Evolutionary conservation across 2,113 vertebrate genomes (phyloP).

Genomic region (Rhinolophus sinicus): DNA sequence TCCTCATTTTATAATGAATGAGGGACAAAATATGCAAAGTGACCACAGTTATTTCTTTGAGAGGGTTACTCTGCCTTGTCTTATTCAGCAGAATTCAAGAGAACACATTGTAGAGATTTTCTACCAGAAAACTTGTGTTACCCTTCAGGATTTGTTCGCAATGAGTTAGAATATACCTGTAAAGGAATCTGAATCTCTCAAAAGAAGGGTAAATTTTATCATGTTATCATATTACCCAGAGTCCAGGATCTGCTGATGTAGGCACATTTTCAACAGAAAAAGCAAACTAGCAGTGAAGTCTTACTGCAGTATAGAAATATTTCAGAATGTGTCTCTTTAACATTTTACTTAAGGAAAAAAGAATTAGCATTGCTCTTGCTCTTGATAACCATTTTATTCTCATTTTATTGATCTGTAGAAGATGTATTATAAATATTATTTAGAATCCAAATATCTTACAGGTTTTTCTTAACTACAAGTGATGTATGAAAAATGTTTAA

Average conservation of each 20-base stretch:
- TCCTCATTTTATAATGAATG: background rate
- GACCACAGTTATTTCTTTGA: background rate
- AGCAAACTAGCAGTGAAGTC: background rate
- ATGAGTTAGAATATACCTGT: background rate
- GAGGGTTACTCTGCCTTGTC: background rate
- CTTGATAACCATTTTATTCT: background rate
- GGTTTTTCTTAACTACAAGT: background rate
- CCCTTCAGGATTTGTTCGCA: background rate
- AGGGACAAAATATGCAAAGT: background rate
- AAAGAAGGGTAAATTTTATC: conserved; percentile 22
- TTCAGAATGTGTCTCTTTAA: background rate
- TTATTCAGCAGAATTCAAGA: background rate
- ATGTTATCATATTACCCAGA: background rate
- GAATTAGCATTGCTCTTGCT: background rate
- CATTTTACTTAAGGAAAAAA: background rate
- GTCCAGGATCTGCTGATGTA: background rate
- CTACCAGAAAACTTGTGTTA: background rate
- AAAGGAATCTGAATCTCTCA: conserved; percentile 37
- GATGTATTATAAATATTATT: background rate
- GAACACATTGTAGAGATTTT: background rate
- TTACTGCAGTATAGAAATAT: background rate
- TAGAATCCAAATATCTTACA: background rate
- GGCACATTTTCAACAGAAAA: conserved; percentile 32
- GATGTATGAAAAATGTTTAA: conserved; percentile 38
- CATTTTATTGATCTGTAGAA: background rate